These are phyloP conservation scores for Actias luna DNA, from an alignment of 2,888 invertebrate species.

Conservation along the genomic window DNA sequence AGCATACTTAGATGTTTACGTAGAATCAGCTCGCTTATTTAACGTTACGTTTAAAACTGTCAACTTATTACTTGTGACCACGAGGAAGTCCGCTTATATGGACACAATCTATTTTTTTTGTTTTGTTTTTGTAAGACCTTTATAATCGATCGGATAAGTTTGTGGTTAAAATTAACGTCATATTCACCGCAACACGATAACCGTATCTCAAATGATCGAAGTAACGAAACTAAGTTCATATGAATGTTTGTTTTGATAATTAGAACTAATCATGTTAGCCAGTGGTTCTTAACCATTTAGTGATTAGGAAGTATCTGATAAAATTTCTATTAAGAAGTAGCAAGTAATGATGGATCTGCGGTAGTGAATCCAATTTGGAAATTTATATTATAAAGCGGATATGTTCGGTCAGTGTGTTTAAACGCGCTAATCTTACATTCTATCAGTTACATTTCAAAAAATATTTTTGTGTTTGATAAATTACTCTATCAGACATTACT, in stretches of 20 bases:
- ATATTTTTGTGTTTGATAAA: too few relatives aligned
- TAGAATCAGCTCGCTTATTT: background rate
- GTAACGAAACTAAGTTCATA: background rate
- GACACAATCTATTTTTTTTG: background rate
- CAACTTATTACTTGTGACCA: background rate
- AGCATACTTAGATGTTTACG: background rate
- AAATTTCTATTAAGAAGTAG: too few relatives aligned
- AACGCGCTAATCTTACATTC: too few relatives aligned
- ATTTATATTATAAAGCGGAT: too few relatives aligned
- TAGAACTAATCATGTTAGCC: background rate
- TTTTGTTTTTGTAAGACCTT: background rate
- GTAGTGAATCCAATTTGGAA: too few relatives aligned
- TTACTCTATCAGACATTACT: too few relatives aligned
- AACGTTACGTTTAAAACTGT: background rate
- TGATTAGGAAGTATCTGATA: too few relatives aligned
- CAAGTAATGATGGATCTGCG: too few relatives aligned
- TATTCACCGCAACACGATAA: background rate
- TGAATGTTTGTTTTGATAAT: conserved; percentile 1
- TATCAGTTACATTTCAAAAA: too few relatives aligned
- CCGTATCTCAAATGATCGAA: background rate
- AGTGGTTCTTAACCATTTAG: background rate
- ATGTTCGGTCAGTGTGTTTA: too few relatives aligned
- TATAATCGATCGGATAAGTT: background rate
- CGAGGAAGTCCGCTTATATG: background rate
- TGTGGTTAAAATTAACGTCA: conserved; percentile 17